Evolutionary conservation across 2,113 vertebrate species (phyloP).

Genomic region (Anas platyrhynchos): DNA sequence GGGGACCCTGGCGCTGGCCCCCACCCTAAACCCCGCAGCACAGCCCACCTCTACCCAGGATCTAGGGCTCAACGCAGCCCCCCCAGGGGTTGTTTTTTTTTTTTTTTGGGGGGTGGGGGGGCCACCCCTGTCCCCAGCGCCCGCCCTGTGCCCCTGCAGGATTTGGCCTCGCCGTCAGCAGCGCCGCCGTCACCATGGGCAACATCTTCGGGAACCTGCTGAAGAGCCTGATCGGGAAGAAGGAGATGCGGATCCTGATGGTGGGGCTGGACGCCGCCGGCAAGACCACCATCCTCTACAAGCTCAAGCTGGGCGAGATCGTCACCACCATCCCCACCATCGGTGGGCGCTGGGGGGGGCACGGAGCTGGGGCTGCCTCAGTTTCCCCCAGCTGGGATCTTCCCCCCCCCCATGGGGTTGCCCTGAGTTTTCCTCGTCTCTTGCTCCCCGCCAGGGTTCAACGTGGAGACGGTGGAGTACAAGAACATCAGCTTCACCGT

Average conservation of each 20-base stretch:
- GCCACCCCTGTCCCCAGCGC: not conserved
- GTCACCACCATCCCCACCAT: constrained; percentile 98
- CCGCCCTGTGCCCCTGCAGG: constrained; percentile 14
- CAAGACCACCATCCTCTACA: constrained; percentile 98
- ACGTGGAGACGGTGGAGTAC: constrained; percentile 98
- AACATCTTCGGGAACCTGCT: constrained; percentile 93
- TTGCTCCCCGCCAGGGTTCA: constrained; percentile 85
- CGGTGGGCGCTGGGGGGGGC: constrained; percentile 57
- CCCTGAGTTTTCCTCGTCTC: constrained; percentile 21
- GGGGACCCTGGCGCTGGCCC: not conserved
- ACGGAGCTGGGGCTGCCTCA: not conserved
- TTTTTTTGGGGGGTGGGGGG: not conserved
- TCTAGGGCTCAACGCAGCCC: not conserved
- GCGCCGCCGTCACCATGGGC: constrained; percentile 81
- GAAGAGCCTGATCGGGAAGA: constrained; percentile 94
- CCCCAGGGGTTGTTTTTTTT: not conserved
- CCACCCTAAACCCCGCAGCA: no score
- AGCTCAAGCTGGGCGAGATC: constrained; percentile 95
- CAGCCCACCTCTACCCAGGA: no score
- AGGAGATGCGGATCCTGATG: constrained; percentile 96
- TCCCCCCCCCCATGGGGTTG: not conserved
- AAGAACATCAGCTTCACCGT: constrained; percentile 99
- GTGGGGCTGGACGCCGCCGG: constrained; percentile 95
- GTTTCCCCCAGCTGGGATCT: not conserved
- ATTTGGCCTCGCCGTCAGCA: constrained; percentile 36